Base-by-base conservation (phyloP, 2,888 invertebrate genomes). In the Drosophila pseudotakahashii region DNA sequence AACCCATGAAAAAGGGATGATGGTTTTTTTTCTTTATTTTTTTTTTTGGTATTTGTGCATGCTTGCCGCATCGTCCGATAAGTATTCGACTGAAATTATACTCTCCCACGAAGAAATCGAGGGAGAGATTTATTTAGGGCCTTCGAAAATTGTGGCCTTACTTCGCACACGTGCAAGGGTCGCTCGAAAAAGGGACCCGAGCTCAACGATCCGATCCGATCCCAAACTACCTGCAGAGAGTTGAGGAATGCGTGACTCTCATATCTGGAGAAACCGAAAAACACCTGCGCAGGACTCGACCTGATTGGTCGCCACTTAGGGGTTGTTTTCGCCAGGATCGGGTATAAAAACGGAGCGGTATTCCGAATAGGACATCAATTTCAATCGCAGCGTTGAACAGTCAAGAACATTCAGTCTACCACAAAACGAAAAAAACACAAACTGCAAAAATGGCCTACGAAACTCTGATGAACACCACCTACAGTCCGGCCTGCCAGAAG, bases 291-390 rank as follows among this genome's bases (percentile, higher is more conserved):
- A 32, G 59, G 67, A 55, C 32, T 37, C 42, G 32, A 39, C 69
- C 51, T 81, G 83, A 90, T 90, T 90, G 91, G 91, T 54, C 42
- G 62, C 10, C 1, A 0, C n/a, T 10, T 68, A 77, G 74, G 89
- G 83, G 81, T 77, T 75, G 79, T 9, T 66, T 39, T 16, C 10
- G 13, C 69, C 7, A 13, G 5, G 42, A 34, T 34, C 26, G 53
- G 41, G 74, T 89, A 90, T 90, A 91, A 86, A 90, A 79, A 78
- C 53, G 39, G 54, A 60, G 11, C 41, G 51, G 48, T 23, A 23
- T 30, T 13, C 7, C 26, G 9, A 14, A 54, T 52, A 71, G 71
- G 55, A 53, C 69, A 90, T 79, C 90, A 90, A 81, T 78, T 81
- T 75, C 52, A 68, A 69, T 57, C 59, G 7, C 44, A 73, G 63